A percentile compares a stretch with the other conserved stretches of the same genome.
Evolutionary conservation across 2,888 invertebrate species (phyloP).

Genomic region (Pyralis farinalis): DNA sequence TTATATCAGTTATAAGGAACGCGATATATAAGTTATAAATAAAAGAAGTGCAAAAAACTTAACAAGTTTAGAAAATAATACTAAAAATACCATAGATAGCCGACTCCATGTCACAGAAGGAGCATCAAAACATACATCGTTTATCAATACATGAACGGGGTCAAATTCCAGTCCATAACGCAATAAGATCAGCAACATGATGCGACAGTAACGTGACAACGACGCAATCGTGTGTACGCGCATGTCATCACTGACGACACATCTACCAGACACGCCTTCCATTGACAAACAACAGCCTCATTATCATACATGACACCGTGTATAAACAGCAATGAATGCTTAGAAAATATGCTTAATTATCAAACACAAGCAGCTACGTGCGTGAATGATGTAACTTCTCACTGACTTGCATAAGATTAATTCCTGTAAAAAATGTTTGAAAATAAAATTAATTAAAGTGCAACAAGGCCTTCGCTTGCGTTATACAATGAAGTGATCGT

Average conservation of each 20-base stretch:
- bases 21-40: no score
- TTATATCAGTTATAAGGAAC: no score
- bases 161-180: not conserved
- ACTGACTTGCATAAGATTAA: constrained; percentile 63
- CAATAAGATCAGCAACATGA: not conserved
- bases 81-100: no score
- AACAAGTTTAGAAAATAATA: no score
- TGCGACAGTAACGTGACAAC: no score
- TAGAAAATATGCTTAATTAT: constrained; percentile 19
- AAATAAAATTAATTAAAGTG: constrained; percentile 9
- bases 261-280: constrained; percentile 39
- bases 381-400: constrained; percentile 62
- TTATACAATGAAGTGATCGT: constrained; percentile 14
- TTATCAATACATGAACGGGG: no score
- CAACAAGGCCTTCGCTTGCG: constrained; percentile 13
- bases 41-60: no score
- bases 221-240: constrained; percentile 24
- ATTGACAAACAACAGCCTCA: constrained; percentile 39
- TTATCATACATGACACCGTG: constrained; percentile 27
- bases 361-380: constrained; percentile 25
- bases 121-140: no score
- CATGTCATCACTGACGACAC: constrained; percentile 20
- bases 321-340: constrained; percentile 44
- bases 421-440: constrained; percentile 48
- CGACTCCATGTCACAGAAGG: no score